Base-by-base conservation (phyloP, 2,797 vertebrate species). In the Allobates femoralis region DNA sequence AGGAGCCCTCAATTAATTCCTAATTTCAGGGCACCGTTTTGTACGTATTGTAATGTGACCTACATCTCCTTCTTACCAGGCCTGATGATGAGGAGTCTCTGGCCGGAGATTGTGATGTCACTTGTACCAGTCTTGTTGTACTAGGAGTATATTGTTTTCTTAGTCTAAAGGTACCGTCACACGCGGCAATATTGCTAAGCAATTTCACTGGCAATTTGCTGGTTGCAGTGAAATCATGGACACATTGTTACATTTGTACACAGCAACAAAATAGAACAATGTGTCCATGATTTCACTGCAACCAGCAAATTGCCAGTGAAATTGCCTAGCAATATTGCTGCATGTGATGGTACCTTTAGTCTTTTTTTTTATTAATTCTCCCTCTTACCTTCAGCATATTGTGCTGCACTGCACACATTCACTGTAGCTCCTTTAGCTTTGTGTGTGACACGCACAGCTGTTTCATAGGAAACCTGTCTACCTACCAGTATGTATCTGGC, bases 1-100 rank as follows among this genome's bases (percentile, higher is more conserved):
- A 46, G 58, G 34, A 53, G 46, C n/a, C 75, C 2, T 50, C 56
- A 23, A 34, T 30, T 55, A 69, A 1, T 11, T 14, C 8, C 80
- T 81, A 5, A 73, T 73, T 41, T 46, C 16, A n/a, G 69, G 69
- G 21, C 37, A 15, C 46, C 14, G 32, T 28, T 32, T 34, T 81
- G 28, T 55, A 74, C 30, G 18, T n/a, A 53, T 21, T n/a, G 5
- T 34, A 21, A 34, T 37, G 26, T 71, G 80, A 81, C 80, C 80
- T 81, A 56, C 46, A 81, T 71, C 50, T 55, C n/a, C 3, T 12
- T 14, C 5, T 30, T n/a, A 41, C 34, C 62, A 30, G 14, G 7
- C 15, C 8, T 15, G 51, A 1, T 46, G 3, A 66, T 5, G 26
- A 21, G 5, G 15, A 30, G 28, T 66, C 14, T 62, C 2, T 30